These are phyloP conservation scores for Lydus trimaculatus DNA, from an alignment of 2,888 invertebrate species.

Conservation along the genomic window DNA sequence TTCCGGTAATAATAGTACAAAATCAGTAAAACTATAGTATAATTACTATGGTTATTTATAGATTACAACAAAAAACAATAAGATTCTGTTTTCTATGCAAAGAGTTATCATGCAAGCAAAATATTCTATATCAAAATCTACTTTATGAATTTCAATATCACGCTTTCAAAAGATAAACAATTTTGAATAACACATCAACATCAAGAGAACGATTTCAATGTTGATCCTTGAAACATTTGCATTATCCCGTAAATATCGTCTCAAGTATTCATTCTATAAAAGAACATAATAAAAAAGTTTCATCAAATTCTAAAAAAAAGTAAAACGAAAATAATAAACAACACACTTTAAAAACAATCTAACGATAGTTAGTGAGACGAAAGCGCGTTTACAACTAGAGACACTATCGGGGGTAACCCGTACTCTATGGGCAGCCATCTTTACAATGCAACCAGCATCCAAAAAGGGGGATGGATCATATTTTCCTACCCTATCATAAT, in stretches of 20 bases:
- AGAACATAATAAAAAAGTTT: not conserved
- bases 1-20: not conserved
- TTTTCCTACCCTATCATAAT: not conserved
- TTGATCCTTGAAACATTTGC: not conserved
- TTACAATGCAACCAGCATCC: constrained; percentile 53
- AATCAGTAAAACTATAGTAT: not conserved
- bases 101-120: not conserved
- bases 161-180: constrained; percentile 2
- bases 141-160: not conserved
- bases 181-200: not conserved
- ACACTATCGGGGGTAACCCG: constrained; percentile 40
- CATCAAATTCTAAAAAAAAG: not conserved
- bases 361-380: constrained; percentile 32
- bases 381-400: constrained; percentile 33
- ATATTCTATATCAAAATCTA: not conserved
- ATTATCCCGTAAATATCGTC: not conserved
- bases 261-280: not conserved
- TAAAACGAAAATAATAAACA: constrained; percentile 9
- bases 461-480: constrained; percentile 24
- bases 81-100: not conserved
- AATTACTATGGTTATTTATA: not conserved
- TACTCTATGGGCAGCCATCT: constrained; percentile 46
- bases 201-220: not conserved
- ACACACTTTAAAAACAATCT: constrained; percentile 34
- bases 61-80: not conserved